Percentiles rank a stretch among this genome's conserved stretches.
Evolutionary conservation across 1,140 invertebrate species (phyloP).

Genomic region (Euura lappo): DNA sequence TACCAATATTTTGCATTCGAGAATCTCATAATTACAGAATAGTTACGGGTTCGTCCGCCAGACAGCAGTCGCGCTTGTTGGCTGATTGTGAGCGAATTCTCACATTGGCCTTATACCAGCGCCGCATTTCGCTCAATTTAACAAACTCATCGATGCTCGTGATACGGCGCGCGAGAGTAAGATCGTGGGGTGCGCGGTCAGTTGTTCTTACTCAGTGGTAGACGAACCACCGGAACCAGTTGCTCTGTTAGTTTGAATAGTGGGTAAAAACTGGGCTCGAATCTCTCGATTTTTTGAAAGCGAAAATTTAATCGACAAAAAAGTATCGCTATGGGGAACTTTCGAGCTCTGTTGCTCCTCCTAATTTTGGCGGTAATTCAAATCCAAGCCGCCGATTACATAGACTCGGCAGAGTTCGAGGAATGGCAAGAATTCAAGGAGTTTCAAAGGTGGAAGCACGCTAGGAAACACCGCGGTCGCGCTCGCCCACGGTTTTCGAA

Average conservation of each 20-base stretch:
- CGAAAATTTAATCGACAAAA: neutral
- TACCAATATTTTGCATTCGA: too few species aligned
- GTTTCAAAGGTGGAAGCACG: conserved; percentile 31
- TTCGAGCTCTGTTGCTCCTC: neutral
- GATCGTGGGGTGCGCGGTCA: neutral
- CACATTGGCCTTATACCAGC: neutral
- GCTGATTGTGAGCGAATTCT: neutral
- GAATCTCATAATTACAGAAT: too few species aligned
- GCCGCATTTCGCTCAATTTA: neutral
- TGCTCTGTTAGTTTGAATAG: neutral
- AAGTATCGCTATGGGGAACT: neutral
- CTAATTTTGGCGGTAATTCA: neutral
- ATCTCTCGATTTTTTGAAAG: neutral
- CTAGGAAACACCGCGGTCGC: conserved; percentile 4
- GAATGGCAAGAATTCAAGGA: conserved; percentile 30
- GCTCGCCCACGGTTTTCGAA: neutral
- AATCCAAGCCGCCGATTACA: neutral
- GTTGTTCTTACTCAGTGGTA: neutral
- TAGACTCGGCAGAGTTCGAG: neutral
- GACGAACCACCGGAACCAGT: neutral
- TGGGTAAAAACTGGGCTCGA: neutral
- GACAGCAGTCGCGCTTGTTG: neutral
- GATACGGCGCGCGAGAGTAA: neutral
- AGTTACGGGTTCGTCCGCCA: neutral
- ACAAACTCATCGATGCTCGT: neutral